A percentile compares a stretch with the other conserved stretches of the same genome.
phyloP scores from a whole-genome alignment of 2,888 invertebrate species.

The Melieria omissa region DNA sequence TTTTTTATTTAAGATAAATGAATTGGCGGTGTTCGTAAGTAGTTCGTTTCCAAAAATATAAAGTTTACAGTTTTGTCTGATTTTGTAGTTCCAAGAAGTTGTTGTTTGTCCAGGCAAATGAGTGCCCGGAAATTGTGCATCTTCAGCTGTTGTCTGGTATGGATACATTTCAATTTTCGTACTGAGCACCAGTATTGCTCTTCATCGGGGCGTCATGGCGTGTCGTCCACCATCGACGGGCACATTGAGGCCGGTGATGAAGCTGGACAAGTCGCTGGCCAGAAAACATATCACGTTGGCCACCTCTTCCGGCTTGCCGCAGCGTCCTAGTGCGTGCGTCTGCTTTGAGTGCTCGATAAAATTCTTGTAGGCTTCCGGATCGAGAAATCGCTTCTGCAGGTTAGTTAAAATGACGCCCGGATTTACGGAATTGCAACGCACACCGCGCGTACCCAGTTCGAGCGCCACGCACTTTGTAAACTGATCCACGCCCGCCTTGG shows the following conservation, averaged over 20 bases:
- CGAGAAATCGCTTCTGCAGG: conserved; percentile 84
- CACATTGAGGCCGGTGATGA: conserved; percentile 87
- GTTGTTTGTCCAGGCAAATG: no score
- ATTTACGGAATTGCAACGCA: conserved; percentile 90
- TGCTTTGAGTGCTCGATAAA: conserved; percentile 84
- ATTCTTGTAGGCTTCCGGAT: conserved; percentile 79
- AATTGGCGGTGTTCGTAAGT: no score
- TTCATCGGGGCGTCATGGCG: conserved; percentile 85
- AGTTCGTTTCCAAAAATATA: no score
- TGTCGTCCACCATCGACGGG: conserved; percentile 94
- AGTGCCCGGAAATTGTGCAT: no score
- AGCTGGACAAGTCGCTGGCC: conserved; percentile 85
- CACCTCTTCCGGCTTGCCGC: conserved; percentile 84
- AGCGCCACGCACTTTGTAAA: conserved; percentile 92
- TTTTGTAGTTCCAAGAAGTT: neutral
- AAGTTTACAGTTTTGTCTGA: neutral
- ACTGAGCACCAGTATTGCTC: neutral
- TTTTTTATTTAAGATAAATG: no score
- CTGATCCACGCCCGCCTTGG: conserved; percentile 93
- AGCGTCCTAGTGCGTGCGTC: conserved; percentile 90
- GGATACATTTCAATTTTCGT: no score
- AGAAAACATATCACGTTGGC: conserved; percentile 89
- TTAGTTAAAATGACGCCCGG: conserved; percentile 91
- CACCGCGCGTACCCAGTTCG: conserved; percentile 82
- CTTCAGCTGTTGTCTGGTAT: no score